These are phyloP conservation scores for Brachypodius melanocephalos DNA, from an alignment of 2,113 vertebrate genomes.

Conservation along the genomic window DNA sequence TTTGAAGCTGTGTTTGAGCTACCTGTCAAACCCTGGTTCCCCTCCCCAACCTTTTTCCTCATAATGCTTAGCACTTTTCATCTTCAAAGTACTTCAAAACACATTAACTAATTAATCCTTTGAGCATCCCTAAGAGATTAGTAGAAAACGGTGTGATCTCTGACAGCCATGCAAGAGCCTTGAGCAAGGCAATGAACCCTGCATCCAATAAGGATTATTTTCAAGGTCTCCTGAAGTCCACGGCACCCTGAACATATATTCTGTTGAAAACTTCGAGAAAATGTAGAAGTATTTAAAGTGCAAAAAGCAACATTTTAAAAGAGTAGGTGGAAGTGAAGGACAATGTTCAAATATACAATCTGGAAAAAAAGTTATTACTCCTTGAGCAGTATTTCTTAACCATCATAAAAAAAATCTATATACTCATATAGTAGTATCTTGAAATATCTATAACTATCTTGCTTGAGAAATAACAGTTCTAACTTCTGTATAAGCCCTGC, in stretches of 20 bases:
- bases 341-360: background rate
- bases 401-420: background rate
- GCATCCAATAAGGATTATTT: background rate
- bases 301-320: background rate
- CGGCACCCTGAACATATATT: background rate
- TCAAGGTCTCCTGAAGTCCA: conserved; percentile 1
- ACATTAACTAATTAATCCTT: conserved; percentile 57
- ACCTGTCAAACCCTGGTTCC: background rate
- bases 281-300: background rate
- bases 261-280: background rate
- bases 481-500: background rate
- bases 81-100: conserved; percentile 49
- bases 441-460: background rate
- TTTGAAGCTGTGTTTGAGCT: background rate
- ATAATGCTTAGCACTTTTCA: conserved; percentile 17
- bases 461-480: background rate
- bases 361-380: background rate
- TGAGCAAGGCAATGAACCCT: conserved; percentile 23
- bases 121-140: conserved; percentile 30
- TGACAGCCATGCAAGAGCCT: background rate
- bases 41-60: background rate
- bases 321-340: background rate
- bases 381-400: background rate
- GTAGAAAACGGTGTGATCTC: background rate
- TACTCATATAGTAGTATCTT: background rate